Conservation (phyloP, 2,797 vertebrate genomes). For the Brachyrhaphis roseni region DNA sequence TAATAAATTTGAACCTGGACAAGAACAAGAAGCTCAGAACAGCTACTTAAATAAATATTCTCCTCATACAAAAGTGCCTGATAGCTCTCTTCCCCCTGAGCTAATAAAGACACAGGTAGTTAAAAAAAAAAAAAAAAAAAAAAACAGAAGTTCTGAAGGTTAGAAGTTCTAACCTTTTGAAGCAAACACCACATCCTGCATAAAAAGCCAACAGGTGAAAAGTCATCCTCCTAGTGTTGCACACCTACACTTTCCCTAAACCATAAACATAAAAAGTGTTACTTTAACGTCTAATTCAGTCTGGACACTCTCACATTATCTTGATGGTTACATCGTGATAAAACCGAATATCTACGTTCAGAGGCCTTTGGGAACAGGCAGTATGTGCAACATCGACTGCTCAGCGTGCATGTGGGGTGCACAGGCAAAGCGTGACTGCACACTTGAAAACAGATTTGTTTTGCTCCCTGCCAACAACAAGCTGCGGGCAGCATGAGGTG, state of each 20-base stretch:
- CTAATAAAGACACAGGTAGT: not conserved
- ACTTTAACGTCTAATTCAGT: not conserved
- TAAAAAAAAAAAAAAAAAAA: not conserved
- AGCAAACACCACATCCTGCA: slow-evolving; percentile 41
- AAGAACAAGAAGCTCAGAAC: not conserved
- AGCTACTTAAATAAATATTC: not conserved
- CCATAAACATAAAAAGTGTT: not conserved
- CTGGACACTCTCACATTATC: not conserved
- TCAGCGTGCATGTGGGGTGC: not conserved
- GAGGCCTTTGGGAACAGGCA: not conserved
- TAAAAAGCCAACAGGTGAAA: slow-evolving; percentile 17
- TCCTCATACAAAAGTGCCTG: not conserved
- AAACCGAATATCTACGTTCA: not conserved
- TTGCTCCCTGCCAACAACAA: slow-evolving; percentile 7
- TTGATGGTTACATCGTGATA: not conserved
- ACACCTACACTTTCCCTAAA: not conserved
- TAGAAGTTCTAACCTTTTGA: slow-evolving; percentile 22
- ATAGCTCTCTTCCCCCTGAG: not conserved
- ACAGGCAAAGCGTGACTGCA: slow-evolving; percentile 12
- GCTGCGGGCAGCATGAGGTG: slow-evolving; percentile 9
- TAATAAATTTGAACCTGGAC: not conserved
- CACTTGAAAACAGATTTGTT: slow-evolving; percentile 39
- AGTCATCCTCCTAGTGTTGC: not conserved
- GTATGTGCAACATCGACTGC: not conserved
- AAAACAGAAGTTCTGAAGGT: slow-evolving; percentile 25